Evolutionary conservation across 1,140 invertebrate genomes (phyloP), one percentile per base, ranked within the genome.

Genomic region (Cotesia chilonis): DNA sequence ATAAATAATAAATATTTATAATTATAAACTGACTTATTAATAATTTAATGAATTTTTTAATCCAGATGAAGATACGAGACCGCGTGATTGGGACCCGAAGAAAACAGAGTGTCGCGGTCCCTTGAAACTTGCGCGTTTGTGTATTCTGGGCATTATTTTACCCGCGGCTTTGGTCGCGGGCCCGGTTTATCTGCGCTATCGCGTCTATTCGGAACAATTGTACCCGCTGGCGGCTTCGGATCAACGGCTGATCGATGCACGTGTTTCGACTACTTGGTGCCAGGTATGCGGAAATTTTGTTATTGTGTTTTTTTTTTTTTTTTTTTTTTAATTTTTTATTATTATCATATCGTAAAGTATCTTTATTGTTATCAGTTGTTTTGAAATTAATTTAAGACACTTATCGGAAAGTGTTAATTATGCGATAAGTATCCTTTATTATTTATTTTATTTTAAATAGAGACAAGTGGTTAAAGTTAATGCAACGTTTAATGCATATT

Each of bases 191-290:
- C 80, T 92, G 75, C 83, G 92, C 74, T 93, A 92, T 78, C 88
- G 89, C 7, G 90, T 93, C 0, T 93, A 91, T 77, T 89, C 88
- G 12, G 89, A 91, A 1, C 91, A 92, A 79, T 83, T 92, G 72
- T 93, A 92, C 79, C 92, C 92, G 3, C 84, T 94, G 79, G 89
- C 90, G n/a, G 90, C 92, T 81, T 93, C 92, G 0, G 93, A 94
- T 84, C 93, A 94, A 89, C 84, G 92, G 59, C 83, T 94, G 17
- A 88, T 94, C 47, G 92, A 93, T 82, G 88, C 88, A 60, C 90
- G 89, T 82, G 89, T 93, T 52, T 94, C 93, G 0, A 93, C 92
- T 1, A 90, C 90, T 54, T 94, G 93, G 93, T 94, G 93, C 79
- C 92, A 94, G 89, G 93, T 92, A 77, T 67, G 59, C 37, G 14